phyloP scores from a whole-genome alignment of 2,797 vertebrate genomes.

The Microtus obscurus region DNA sequence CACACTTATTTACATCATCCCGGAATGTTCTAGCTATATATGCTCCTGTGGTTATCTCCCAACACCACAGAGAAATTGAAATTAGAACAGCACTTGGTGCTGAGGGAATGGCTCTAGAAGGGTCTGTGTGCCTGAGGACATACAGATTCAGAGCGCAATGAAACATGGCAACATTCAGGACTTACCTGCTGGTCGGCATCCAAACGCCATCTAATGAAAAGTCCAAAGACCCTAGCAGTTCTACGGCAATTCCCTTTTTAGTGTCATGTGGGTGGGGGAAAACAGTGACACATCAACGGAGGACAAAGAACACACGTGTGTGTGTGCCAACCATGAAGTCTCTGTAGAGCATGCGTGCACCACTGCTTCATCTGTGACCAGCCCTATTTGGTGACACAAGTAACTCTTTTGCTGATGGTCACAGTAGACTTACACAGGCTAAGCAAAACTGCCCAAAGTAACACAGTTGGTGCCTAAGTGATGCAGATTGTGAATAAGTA shows the following conservation, averaged over 20 bases:
- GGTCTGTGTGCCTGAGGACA: background rate
- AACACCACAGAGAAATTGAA: background rate
- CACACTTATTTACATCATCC: background rate
- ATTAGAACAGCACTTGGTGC: background rate
- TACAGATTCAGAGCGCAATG: background rate
- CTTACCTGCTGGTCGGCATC: background rate
- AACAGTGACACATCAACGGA: accelerated
- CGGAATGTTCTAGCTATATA: background rate
- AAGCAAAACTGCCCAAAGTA: conserved; percentile 20
- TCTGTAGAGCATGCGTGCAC: background rate
- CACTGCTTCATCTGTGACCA: background rate
- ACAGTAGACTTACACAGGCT: background rate
- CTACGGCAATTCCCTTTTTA: background rate
- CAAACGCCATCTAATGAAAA: background rate
- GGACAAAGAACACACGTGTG: background rate
- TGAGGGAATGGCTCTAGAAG: background rate
- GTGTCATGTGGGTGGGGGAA: background rate
- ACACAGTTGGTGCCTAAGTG: background rate
- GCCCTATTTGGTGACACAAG: background rate
- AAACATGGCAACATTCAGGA: background rate
- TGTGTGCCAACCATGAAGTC: background rate
- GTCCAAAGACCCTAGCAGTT: background rate
- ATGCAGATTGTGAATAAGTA: background rate
- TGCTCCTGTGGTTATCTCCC: background rate
- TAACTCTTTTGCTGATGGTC: background rate